Evolutionary conservation across 2,797 vertebrate genomes (phyloP).

Genomic region (Centropyge bicolor): DNA sequence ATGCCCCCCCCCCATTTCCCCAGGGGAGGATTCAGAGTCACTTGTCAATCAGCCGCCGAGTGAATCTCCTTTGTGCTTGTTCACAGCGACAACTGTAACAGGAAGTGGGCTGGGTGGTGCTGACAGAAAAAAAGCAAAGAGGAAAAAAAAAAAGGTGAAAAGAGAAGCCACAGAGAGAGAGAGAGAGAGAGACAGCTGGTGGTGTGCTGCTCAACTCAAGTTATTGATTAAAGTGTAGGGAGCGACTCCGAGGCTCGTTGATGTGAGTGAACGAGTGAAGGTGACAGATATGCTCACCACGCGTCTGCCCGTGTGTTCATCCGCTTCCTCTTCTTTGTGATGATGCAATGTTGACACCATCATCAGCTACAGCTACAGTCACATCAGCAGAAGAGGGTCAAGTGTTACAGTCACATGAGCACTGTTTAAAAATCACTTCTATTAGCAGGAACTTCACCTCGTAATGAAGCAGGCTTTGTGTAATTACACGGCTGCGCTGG

Average conservation of each 20-base stretch:
- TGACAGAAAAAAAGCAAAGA: constrained; percentile 37
- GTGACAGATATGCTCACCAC: constrained; percentile 31
- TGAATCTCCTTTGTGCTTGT: constrained; percentile 76
- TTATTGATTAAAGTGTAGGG: constrained; percentile 53
- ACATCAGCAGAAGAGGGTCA: not conserved
- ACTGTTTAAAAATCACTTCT: constrained; percentile 28
- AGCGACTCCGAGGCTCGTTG: constrained; percentile 12
- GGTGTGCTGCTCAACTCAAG: constrained; percentile 53
- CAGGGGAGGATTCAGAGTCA: constrained; percentile 58
- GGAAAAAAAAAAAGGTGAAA: constrained; percentile 30
- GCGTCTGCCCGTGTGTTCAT: not conserved
- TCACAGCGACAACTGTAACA: constrained; percentile 69
- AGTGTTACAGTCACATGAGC: not conserved
- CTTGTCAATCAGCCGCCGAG: constrained; percentile 67
- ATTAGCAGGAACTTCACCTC: constrained; percentile 30
- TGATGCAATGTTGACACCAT: not conserved
- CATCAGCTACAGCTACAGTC: not conserved
- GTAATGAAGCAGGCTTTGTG: constrained; percentile 43
- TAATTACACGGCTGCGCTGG: constrained; percentile 44
- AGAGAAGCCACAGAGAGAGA: constrained; percentile 34
- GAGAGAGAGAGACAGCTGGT: constrained; percentile 56
- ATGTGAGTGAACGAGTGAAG: constrained; percentile 22
- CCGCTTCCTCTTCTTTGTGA: not conserved
- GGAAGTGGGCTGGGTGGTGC: constrained; percentile 67
- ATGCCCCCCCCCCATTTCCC: constrained; percentile 64